phyloP scores from a whole-genome alignment of 2,113 vertebrate genomes.

The Lagenorhynchus albirostris region DNA sequence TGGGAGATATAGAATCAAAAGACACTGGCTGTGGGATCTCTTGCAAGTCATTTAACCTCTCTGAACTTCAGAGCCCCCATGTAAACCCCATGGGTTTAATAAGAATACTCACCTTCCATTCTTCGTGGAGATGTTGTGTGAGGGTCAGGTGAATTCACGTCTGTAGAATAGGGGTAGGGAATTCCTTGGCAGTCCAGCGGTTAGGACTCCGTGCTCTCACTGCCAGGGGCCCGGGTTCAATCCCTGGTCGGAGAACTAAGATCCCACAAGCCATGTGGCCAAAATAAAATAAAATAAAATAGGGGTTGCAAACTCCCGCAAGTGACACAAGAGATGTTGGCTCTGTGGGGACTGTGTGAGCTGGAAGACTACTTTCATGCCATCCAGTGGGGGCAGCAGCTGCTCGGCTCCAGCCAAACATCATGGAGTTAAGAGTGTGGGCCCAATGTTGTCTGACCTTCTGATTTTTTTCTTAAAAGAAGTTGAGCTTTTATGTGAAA shows the following conservation, averaged over 20 bases:
- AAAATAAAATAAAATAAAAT: not conserved
- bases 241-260: not conserved
- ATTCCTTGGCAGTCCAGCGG: not conserved
- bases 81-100: not conserved
- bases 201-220: not conserved
- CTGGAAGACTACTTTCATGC: not conserved
- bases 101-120: not conserved
- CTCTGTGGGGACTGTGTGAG: not conserved
- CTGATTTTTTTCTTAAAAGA: not conserved
- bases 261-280: not conserved
- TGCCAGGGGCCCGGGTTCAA: not conserved
- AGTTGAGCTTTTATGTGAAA: not conserved
- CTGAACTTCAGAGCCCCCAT: not conserved
- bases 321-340: not conserved
- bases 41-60: not conserved
- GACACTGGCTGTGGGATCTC: not conserved
- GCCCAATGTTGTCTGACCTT: not conserved
- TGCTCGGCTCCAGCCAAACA: not conserved
- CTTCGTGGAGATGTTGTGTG: not conserved
- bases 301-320: not conserved
- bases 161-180: not conserved
- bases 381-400: not conserved
- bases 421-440: not conserved
- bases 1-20: not conserved
- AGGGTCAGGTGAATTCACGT: not conserved